Evolutionary conservation across 2,888 invertebrate genomes (phyloP), one percentile per base, ranked within the genome.

Genomic region (Plebejus anna): DNA sequence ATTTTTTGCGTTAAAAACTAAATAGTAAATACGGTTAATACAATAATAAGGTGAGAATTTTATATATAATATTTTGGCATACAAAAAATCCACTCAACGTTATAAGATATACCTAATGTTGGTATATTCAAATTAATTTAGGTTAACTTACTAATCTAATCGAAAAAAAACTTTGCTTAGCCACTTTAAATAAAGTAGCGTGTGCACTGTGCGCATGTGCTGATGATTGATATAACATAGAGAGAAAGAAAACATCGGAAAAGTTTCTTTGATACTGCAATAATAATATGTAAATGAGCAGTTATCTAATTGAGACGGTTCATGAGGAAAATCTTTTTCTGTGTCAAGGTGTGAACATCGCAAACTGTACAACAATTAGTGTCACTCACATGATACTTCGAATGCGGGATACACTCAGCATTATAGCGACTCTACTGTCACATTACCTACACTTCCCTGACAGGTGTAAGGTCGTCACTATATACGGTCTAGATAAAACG

Each of bases 281-380:
- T 22, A 22, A 22, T 22, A 22, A 22, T 66, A 66, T 66, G 32
- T 36, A 66, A 66, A 66, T 66, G 1, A 47, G n/a, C 9, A 42
- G 42, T 71, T 71, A 71, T 71, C 42, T 71, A 47, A 71, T 71
- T 71, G 42, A 42, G 22, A 11, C 5, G 47, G 72, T 36, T 73
- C 73, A 73, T 55, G 51, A 73, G 73, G 73, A 55, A 73, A 72
- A 73, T 55, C 42, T 72, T 72, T 66, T 72, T 66, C 36, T 42
- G 55, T 73, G 73, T 73, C 73, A 73, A 73, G 73, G 73, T 73
- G 72, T 47, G 72, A 42, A 72, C 72, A 51, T 28, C 51, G 72
- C 51, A 4, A 51, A 51, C 72, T 51, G 28, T 13, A 47, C 72
- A 72, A 51, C 51, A 28, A 72, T 72, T 73, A 73, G 13, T n/a